Base-by-base conservation (phyloP, 2,888 invertebrate genomes). In the Zaprionus bogoriensis region DNA sequence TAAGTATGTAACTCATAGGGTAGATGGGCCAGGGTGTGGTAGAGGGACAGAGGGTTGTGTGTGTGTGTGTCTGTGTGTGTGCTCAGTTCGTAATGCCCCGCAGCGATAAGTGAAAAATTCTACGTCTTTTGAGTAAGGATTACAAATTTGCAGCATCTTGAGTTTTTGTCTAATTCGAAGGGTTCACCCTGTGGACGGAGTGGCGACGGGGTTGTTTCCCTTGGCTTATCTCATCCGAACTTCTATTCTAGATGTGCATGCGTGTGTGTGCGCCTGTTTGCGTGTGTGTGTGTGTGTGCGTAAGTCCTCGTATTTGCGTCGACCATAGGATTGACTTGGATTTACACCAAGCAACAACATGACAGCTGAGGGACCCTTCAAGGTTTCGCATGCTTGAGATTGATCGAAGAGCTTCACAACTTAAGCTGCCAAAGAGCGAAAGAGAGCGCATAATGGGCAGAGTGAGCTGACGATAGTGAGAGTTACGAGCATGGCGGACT, bases 81-180 rank as follows among this genome's bases (percentile, higher is more conserved):
- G 46, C 57, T 57, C 10, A 45, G 64, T 52, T 59, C 54, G 52
- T 65, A 46, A 59, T 68, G 70, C 73, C 85, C 71, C 51, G 54
- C 61, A 79, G 85, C 82, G 73, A 82, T 82, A 84, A 84, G 79
- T 78, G 85, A 80, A 80, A 84, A 80, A 84, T 83, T 80, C 78
- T 39, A 60, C 69, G 60, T 74, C 67, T 55, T 74, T 70, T 67
- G 67, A 74, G 62, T 70, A 83, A 86, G 81, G 87, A 86, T 86
- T 86, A 82, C 84, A 77, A 86, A 86, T 84, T 86, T 76, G 76
- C 81, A 81, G 81, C 84, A 82, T 80, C 79, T 80, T 80, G 82
- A 84, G 78, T 80, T 71, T 71, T 81, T 84, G 78, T 74, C 75
- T 78, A 82, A 78, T 78, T 75, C 78, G 72, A 69, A 72, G 66